Evolutionary conservation across 1,140 invertebrate genomes (phyloP).

Genomic region (Microplitis mediator): DNA sequence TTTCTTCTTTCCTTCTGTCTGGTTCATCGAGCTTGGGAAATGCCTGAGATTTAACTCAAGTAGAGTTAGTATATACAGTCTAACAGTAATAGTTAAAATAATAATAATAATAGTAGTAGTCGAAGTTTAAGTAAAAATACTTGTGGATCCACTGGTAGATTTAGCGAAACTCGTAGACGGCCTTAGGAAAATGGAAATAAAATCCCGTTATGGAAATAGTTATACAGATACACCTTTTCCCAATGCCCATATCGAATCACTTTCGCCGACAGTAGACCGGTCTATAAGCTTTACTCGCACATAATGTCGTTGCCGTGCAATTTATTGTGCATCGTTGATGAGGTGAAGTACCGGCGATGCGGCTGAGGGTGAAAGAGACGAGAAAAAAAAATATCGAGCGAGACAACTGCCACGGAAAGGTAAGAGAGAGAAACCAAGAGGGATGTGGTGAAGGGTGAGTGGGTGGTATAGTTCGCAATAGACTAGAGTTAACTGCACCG

Average conservation of each 20-base stretch:
- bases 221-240: conserved; percentile 19
- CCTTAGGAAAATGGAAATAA: conserved; percentile 45
- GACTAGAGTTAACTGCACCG: conserved; percentile 23
- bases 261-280: conserved; percentile 21
- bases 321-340: conserved; percentile 25
- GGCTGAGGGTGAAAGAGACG: neutral
- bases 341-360: conserved; percentile 7
- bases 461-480: neutral
- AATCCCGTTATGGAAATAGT: conserved; percentile 48
- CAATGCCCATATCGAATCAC: conserved; percentile 35
- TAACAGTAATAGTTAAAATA: too few relatives aligned
- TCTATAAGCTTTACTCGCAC: neutral
- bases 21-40: neutral
- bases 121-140: too few relatives aligned
- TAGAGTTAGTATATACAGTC: neutral
- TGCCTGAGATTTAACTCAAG: conserved; percentile 17
- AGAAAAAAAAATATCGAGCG: neutral
- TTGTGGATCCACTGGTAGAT: too few relatives aligned
- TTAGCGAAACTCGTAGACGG: too few relatives aligned
- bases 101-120: too few relatives aligned
- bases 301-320: conserved; percentile 14
- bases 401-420: too few relatives aligned
- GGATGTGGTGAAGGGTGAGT: neutral
- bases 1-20: conserved; percentile 1
- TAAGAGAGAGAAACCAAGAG: neutral